Percentiles rank a stretch among this genome's conserved stretches.
Evolutionary conservation across 2,113 vertebrate species (phyloP).

Genomic region (Archilochus colubris): DNA sequence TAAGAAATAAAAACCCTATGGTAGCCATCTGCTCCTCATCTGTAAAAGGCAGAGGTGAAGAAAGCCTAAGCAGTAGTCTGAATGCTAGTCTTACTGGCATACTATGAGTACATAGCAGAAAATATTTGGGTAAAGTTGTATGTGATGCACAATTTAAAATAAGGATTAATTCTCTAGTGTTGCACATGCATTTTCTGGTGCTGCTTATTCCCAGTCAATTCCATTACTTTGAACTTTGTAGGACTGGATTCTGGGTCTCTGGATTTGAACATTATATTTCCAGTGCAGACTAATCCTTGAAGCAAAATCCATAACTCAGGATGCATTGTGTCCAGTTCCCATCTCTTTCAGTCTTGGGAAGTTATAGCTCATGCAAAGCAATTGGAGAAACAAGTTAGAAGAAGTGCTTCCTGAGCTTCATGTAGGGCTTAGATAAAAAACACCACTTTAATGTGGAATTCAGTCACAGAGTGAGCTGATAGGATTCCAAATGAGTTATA

Average conservation of each 20-base stretch:
- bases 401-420: not conserved
- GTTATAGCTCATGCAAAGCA: not conserved
- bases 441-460: not conserved
- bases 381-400: not conserved
- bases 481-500: not conserved
- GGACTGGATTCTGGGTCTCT: not conserved
- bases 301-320: not conserved
- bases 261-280: not conserved
- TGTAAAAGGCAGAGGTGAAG: conserved; percentile 52
- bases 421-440: not conserved
- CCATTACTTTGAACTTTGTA: not conserved
- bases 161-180: not conserved
- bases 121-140: not conserved
- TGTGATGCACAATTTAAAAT: not conserved
- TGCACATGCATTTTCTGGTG: not conserved
- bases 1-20: conserved; percentile 1
- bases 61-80: conserved; percentile 4
- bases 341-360: not conserved
- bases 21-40: conserved; percentile 47
- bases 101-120: not conserved
- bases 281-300: not conserved
- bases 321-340: not conserved
- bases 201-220: not conserved
- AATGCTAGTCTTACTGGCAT: not conserved
- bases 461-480: not conserved